phyloP scores from a whole-genome alignment of 2,888 invertebrate genomes.

The Nephrotoma guestfalica region DNA sequence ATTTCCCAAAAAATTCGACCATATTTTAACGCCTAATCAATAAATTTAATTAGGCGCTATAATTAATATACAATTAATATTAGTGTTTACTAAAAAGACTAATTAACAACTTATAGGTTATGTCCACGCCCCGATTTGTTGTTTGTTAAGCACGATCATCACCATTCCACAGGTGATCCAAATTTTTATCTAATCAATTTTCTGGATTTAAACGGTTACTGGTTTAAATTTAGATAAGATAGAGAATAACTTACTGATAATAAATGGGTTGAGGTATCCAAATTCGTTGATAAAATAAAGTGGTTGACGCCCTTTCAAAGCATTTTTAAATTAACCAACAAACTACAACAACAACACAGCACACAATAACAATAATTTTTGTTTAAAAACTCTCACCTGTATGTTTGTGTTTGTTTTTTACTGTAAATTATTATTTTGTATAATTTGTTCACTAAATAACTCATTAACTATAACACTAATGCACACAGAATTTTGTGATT shows the following conservation, averaged over 20 bases:
- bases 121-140: slow-evolving; percentile 3
- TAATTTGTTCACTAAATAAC: background rate
- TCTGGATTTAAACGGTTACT: background rate
- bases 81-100: background rate
- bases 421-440: background rate
- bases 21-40: background rate
- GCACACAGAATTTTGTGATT: background rate
- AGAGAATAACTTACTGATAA: background rate
- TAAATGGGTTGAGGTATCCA: background rate
- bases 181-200: background rate
- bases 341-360: background rate
- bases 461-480: background rate
- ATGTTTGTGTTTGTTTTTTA: slow-evolving; percentile 1
- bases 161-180: background rate
- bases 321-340: background rate
- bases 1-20: background rate
- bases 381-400: slow-evolving; percentile 1
- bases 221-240: background rate
- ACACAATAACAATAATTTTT: background rate
- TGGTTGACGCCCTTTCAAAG: background rate
- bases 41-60: background rate
- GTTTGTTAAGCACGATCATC: background rate
- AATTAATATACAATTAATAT: background rate
- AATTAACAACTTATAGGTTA: background rate
- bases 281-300: background rate